Conservation (phyloP, 2,888 invertebrate genomes). For the Lucinisca nassula region DNA sequence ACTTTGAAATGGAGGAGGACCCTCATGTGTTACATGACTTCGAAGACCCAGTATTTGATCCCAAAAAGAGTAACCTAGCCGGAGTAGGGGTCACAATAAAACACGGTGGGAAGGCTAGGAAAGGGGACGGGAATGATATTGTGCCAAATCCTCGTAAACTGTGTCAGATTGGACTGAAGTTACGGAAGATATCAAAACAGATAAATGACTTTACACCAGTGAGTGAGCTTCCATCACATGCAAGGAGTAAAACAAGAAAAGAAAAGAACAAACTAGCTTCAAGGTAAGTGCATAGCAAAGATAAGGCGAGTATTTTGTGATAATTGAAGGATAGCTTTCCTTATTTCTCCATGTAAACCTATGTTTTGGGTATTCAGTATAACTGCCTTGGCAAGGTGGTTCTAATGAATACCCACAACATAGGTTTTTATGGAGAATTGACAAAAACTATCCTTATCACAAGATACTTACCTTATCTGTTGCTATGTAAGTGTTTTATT, state of each 20-base stretch:
- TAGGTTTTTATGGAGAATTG: no score
- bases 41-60: slow-evolving; percentile 98
- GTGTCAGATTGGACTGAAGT: slow-evolving; percentile 96
- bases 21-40: slow-evolving; percentile 96
- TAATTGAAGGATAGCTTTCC: no score
- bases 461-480: no score
- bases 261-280: slow-evolving; percentile 99
- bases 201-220: slow-evolving; percentile 99
- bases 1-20: slow-evolving; percentile 91
- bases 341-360: no score
- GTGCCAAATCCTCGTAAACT: slow-evolving; percentile 98
- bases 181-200: slow-evolving; percentile 96
- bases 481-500: no score
- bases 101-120: slow-evolving; percentile 92
- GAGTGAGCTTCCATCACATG: slow-evolving; percentile 91
- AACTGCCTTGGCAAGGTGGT: no score
- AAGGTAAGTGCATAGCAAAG: slow-evolving; percentile 89
- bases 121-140: slow-evolving; percentile 99
- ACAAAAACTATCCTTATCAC: no score
- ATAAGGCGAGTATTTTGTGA: no score
- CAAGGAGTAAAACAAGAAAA: slow-evolving; percentile 90
- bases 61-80: slow-evolving; percentile 87
- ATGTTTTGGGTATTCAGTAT: no score
- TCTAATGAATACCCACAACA: no score
- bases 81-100: slow-evolving; percentile 76